These are phyloP conservation scores for Ormyrus thymus DNA, from an alignment of 2,888 invertebrate genomes.

Conservation along the genomic window DNA sequence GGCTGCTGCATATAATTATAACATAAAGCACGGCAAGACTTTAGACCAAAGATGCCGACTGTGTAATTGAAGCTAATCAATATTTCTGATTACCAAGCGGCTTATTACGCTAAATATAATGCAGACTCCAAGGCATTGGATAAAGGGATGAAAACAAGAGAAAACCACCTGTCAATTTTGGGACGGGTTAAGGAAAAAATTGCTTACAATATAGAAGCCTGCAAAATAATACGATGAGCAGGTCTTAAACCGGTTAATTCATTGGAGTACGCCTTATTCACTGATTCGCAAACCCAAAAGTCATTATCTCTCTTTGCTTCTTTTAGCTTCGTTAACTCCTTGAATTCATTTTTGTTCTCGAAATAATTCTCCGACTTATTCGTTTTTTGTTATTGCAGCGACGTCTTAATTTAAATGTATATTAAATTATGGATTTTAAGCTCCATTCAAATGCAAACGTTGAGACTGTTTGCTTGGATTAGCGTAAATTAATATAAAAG, in stretches of 20 bases:
- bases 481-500: too few relatives aligned
- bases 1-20: constrained; percentile 29
- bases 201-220: constrained; percentile 25
- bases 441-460: too few relatives aligned
- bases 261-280: constrained; percentile 41
- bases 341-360: constrained; percentile 22
- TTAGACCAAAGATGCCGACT: constrained; percentile 63
- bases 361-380: too few relatives aligned
- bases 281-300: constrained; percentile 4
- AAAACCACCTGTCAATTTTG: constrained; percentile 33
- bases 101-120: constrained; percentile 65
- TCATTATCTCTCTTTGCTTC: constrained; percentile 16
- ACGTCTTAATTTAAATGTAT: neutral
- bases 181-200: constrained; percentile 46
- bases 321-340: constrained; percentile 28
- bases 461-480: too few relatives aligned
- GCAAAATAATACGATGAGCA: constrained; percentile 34
- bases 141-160: neutral
- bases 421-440: neutral
- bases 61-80: constrained; percentile 49
- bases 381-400: neutral
- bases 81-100: constrained; percentile 66
- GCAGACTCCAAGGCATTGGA: constrained; percentile 56
- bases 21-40: constrained; percentile 58
- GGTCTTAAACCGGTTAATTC: constrained; percentile 60